phyloP scores from a whole-genome alignment of 2,888 invertebrate genomes.

The Ceraclea dissimilis region DNA sequence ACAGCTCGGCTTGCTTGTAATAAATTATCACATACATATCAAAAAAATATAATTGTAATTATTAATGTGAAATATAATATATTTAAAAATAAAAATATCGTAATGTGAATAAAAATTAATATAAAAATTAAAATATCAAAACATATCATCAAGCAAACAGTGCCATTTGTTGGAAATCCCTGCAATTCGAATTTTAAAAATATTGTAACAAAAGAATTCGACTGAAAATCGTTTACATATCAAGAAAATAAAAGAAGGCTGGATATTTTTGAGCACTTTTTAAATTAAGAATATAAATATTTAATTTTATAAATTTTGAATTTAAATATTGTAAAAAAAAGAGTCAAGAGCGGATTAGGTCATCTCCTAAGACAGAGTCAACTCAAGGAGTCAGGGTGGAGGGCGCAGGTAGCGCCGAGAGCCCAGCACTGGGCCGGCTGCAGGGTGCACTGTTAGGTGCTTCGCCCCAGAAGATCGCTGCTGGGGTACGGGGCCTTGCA shows the following conservation, averaged over 20 bases:
- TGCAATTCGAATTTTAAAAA: not conserved
- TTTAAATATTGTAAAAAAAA: no score
- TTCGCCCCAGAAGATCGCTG: constrained; percentile 63
- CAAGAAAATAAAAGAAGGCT: not conserved
- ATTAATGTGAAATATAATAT: not conserved
- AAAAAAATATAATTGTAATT: not conserved
- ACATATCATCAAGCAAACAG: constrained; percentile 1
- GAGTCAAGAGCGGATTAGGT: not conserved
- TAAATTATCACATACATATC: constrained; percentile 2
- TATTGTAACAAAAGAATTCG: not conserved
- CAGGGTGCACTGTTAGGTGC: constrained; percentile 62
- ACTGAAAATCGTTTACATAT: not conserved
- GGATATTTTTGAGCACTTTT: not conserved
- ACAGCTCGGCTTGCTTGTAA: not conserved
- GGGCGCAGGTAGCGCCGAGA: constrained; percentile 14
- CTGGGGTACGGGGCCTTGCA: constrained; percentile 64
- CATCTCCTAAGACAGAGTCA: not conserved
- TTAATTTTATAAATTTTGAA: not conserved
- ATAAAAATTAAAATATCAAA: not conserved
- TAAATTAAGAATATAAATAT: not conserved
- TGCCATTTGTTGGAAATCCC: not conserved
- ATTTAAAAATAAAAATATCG: not conserved
- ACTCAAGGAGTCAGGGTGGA: constrained; percentile 15
- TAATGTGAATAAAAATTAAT: not conserved
- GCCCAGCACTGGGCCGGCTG: constrained; percentile 48